Percentiles rank a stretch among this genome's conserved stretches.
Evolutionary conservation across 2,888 invertebrate species (phyloP).

Genomic region (Pecten maximus): DNA sequence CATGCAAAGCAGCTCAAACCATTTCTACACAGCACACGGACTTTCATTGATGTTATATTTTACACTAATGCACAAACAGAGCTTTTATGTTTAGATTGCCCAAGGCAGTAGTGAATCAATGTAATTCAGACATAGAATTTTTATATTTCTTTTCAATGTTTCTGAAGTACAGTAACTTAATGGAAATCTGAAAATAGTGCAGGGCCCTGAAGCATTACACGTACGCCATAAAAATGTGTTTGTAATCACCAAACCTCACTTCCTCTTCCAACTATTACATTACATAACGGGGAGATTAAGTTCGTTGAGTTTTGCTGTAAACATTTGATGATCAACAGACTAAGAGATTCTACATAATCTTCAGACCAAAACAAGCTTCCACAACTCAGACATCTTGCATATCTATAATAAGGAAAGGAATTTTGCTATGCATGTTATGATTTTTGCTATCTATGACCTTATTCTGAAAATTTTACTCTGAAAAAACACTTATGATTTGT

Average conservation of each 20-base stretch:
- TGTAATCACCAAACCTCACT: slow-evolving; percentile 22
- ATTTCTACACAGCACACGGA: no score
- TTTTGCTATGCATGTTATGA: no score
- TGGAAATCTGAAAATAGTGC: neutral
- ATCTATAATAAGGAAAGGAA: no score
- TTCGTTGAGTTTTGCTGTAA: neutral
- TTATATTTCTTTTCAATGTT: neutral
- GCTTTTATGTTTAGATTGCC: neutral
- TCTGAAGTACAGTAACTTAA: neutral
- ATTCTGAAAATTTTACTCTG: no score
- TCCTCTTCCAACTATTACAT: neutral
- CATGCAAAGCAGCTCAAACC: neutral
- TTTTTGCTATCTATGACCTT: no score
- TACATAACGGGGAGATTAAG: no score
- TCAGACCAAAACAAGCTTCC: neutral
- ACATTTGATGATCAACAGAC: neutral
- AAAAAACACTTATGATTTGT: no score
- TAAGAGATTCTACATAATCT: neutral
- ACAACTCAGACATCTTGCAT: no score
- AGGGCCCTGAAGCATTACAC: neutral
- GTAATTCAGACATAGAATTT: neutral
- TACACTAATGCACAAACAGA: neutral
- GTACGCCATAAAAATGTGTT: neutral
- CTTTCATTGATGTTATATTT: no score
- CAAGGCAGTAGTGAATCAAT: neutral